These are phyloP conservation scores for Tenrec ecaudatus DNA, from an alignment of 2,113 vertebrate genomes.

Conservation along the genomic window DNA sequence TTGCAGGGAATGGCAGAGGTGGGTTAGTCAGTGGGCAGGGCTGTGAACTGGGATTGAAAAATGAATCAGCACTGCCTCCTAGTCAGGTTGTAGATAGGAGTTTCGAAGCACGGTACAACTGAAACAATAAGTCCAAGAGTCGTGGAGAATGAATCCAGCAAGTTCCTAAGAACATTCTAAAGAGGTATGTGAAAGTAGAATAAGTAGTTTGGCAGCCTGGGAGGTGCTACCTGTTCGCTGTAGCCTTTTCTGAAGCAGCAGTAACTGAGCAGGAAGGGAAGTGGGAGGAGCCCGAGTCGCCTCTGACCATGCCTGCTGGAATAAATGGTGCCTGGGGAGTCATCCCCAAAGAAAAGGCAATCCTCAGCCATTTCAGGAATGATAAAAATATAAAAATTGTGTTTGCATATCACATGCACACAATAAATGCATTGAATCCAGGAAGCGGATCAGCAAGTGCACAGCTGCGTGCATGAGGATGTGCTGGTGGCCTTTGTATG, in stretches of 20 bases:
- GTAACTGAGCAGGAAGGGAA: neutral
- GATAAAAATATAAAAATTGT: neutral
- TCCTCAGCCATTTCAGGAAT: neutral
- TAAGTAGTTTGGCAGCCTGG: too few species aligned
- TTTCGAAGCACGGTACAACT: neutral
- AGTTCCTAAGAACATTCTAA: neutral
- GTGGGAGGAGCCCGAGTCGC: neutral
- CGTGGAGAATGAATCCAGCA: neutral
- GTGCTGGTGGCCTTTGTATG: neutral
- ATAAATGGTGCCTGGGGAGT: neutral
- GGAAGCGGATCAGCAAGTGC: neutral
- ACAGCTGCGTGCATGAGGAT: neutral
- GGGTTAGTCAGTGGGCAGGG: neutral
- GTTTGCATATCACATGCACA: neutral
- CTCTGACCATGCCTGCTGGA: neutral
- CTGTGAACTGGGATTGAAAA: neutral
- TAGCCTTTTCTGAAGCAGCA: neutral
- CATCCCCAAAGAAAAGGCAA: neutral
- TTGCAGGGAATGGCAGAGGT: neutral
- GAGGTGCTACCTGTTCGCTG: too few species aligned
- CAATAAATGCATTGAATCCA: neutral
- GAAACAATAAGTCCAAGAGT: neutral
- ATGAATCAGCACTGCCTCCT: neutral
- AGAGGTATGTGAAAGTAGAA: neutral
- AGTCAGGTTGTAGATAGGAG: neutral